These are phyloP conservation scores for Xestia sexstrigata DNA, from an alignment of 2,888 invertebrate genomes.

Conservation along the genomic window DNA sequence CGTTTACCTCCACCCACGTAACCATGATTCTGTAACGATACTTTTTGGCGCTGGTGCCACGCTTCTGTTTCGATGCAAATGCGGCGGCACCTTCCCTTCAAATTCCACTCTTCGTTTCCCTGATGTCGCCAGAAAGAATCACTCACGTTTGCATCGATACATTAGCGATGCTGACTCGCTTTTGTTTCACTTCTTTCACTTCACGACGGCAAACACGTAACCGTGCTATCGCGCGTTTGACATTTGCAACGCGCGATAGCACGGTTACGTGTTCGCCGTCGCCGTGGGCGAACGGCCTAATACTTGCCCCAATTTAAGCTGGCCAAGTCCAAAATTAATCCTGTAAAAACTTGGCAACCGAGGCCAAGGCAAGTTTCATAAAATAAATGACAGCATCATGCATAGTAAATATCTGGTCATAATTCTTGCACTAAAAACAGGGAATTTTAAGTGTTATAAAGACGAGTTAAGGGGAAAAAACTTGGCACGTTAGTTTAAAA, in stretches of 20 bases:
- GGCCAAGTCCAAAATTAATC: slow-evolving; percentile 61
- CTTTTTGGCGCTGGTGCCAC: not conserved
- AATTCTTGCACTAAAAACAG: slow-evolving; percentile 37
- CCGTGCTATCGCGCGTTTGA: not conserved
- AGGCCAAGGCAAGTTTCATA: slow-evolving; percentile 29
- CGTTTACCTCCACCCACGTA: not conserved
- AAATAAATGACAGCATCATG: slow-evolving; percentile 59
- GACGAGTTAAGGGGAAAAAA: slow-evolving; percentile 22
- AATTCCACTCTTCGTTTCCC: not conserved
- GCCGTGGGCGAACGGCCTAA: not conserved
- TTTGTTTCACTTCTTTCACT: not conserved
- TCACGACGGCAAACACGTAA: too few species aligned
- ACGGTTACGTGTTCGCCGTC: not conserved
- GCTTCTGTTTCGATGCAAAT: not conserved
- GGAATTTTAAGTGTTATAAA: slow-evolving; percentile 42
- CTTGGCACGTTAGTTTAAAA: slow-evolving; percentile 43
- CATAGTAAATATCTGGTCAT: slow-evolving; percentile 63
- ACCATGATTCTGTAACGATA: not conserved
- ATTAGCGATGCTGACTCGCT: not conserved
- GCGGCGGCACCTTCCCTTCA: not conserved
- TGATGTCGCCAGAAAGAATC: not conserved
- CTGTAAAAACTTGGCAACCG: slow-evolving; percentile 62
- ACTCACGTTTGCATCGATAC: not conserved
- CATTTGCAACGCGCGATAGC: not conserved
- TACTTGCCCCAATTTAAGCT: slow-evolving; percentile 40